phyloP scores from a whole-genome alignment of 2,888 invertebrate species.

The Cheilosia urbana region DNA sequence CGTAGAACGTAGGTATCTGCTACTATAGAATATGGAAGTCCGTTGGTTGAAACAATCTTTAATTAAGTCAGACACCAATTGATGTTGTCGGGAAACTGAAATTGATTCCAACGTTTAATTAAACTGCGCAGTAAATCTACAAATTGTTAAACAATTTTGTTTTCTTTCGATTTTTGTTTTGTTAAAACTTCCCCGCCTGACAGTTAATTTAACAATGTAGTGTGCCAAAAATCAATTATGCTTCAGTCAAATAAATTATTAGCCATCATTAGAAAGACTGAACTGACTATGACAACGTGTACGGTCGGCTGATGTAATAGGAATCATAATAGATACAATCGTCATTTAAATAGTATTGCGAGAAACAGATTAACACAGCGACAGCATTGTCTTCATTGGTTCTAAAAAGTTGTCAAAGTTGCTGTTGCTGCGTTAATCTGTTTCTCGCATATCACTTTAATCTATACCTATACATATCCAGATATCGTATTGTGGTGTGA shows the following conservation, averaged over 20 bases:
- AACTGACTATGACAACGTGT: background rate
- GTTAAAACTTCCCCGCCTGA: background rate
- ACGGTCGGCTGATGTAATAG: background rate
- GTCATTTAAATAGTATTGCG: no score
- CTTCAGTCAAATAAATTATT: background rate
- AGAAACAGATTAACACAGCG: no score
- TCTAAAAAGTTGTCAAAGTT: no score
- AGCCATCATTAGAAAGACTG: background rate
- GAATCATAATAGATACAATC: background rate
- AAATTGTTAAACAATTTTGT: background rate
- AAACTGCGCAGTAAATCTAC: constrained; percentile 7
- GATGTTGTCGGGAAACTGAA: constrained; percentile 23
- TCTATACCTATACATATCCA: no score
- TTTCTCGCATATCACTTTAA: no score
- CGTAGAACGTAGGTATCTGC: constrained; percentile 5
- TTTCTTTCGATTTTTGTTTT: background rate
- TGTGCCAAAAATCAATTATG: background rate
- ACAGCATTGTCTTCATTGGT: no score
- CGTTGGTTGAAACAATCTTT: constrained; percentile 29
- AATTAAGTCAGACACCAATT: constrained; percentile 53
- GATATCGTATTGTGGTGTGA: background rate
- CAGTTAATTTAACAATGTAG: background rate
- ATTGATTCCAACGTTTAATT: constrained; percentile 32
- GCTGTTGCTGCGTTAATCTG: no score
- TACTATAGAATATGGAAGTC: background rate